These are phyloP conservation scores for Ethmia dodecea DNA, from an alignment of 2,888 invertebrate species.

Conservation along the genomic window DNA sequence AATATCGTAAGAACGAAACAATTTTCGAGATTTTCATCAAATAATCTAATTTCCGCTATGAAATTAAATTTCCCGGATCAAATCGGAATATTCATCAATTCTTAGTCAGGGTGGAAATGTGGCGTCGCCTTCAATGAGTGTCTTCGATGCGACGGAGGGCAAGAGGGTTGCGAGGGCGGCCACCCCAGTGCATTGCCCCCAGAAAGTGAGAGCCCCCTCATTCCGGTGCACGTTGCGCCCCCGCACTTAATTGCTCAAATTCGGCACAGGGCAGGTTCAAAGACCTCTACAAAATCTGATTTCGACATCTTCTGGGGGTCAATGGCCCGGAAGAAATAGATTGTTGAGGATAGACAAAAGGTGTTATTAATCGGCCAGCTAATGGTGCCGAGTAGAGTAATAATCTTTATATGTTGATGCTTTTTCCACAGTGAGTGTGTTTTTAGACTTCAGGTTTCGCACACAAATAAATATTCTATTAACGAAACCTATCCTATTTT, in stretches of 20 bases:
- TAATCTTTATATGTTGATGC: too few species aligned
- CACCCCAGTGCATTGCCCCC: conserved; percentile 74
- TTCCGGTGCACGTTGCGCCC: conserved; percentile 60
- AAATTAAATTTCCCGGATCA: too few species aligned
- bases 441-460: too few species aligned
- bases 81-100: conserved; percentile 25
- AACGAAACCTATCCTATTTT: too few species aligned
- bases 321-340: conserved; percentile 1
- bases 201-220: conserved; percentile 69
- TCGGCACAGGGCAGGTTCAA: conserved; percentile 57
- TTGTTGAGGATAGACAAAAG: background rate
- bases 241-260: conserved; percentile 67
- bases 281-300: conserved; percentile 32
- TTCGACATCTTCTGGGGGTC: conserved; percentile 23
- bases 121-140: conserved; percentile 52
- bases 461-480: too few species aligned
- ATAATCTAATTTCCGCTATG: too few species aligned
- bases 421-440: too few species aligned
- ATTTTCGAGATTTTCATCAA: too few species aligned
- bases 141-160: conserved; percentile 63
- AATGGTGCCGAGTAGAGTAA: too few species aligned
- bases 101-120: conserved; percentile 30
- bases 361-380: too few species aligned
- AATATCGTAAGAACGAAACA: too few species aligned
- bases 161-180: conserved; percentile 47